Percentiles rank a stretch among this genome's conserved stretches.
phyloP scores from a whole-genome alignment of 2,888 invertebrate genomes.

The Horisme vitalbata region DNA sequence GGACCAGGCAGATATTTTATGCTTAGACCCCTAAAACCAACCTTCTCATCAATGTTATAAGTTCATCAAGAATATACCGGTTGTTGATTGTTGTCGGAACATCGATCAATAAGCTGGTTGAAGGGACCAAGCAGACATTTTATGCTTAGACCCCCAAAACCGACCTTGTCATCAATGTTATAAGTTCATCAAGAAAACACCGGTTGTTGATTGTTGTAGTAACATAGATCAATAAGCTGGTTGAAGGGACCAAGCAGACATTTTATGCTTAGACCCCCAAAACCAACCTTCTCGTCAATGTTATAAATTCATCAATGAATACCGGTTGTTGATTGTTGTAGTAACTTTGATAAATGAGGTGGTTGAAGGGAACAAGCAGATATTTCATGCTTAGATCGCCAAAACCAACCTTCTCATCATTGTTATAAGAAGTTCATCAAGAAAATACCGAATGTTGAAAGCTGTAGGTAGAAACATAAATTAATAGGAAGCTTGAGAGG shows the following conservation, averaged over 20 bases:
- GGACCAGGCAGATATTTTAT: constrained; percentile 9
- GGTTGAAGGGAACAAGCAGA: background rate
- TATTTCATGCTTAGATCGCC: background rate
- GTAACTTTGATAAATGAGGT: background rate
- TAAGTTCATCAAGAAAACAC: too few relatives aligned
- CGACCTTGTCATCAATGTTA: too few relatives aligned
- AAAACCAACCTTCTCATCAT: constrained; percentile 3
- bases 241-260: constrained; percentile 8
- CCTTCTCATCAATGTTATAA: background rate
- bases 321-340: background rate
- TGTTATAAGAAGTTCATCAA: too few relatives aligned
- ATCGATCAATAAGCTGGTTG: background rate
- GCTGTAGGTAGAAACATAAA: too few relatives aligned
- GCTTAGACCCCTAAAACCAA: constrained; percentile 1
- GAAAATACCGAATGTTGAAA: too few relatives aligned
- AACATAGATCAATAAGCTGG: background rate
- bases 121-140: background rate
- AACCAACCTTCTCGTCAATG: constrained; percentile 1
- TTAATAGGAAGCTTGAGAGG: too few relatives aligned
- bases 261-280: background rate
- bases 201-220: background rate
- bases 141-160: too few relatives aligned
- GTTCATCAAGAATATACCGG: background rate
- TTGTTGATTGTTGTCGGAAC: background rate
- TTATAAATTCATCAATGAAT: background rate